phyloP scores from a whole-genome alignment of 2,113 vertebrate species.

The Alligator sinensis region DNA sequence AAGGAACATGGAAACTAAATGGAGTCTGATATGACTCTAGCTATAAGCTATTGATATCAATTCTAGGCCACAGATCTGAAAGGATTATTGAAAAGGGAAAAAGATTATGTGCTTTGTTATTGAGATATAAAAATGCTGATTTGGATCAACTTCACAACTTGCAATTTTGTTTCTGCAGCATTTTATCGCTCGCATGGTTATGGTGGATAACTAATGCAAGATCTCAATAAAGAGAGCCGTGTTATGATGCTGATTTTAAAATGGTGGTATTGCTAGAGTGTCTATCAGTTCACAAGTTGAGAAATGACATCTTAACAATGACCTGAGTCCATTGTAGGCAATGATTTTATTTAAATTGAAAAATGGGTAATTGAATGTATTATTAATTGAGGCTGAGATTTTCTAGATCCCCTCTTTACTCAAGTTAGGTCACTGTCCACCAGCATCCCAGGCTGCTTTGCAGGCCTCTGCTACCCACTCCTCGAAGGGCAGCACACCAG shows the following conservation, averaged over 20 bases:
- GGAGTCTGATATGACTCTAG: not conserved
- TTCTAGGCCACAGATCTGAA: not conserved
- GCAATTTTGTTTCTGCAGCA: constrained; percentile 9
- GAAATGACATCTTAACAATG: not conserved
- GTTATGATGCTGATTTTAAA: not conserved
- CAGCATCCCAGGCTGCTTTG: no score
- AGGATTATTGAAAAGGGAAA: not conserved
- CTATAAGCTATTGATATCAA: not conserved
- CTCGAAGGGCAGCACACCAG: no score
- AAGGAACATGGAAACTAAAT: not conserved
- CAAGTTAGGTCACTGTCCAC: no score
- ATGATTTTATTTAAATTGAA: constrained; percentile 15
- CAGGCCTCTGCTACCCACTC: no score
- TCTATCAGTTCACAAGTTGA: not conserved
- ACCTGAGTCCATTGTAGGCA: not conserved
- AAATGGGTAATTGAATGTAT: not conserved
- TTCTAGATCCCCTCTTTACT: no score
- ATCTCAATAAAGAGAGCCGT: not conserved
- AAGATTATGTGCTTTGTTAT: not conserved
- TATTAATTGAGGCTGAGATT: not conserved
- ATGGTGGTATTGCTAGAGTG: not conserved
- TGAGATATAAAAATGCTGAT: not conserved
- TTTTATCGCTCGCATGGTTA: not conserved
- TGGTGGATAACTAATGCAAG: not conserved
- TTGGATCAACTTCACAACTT: constrained; percentile 17